Evolutionary conservation across 1,140 invertebrate species (phyloP).

Genomic region (Zophobas morio): DNA sequence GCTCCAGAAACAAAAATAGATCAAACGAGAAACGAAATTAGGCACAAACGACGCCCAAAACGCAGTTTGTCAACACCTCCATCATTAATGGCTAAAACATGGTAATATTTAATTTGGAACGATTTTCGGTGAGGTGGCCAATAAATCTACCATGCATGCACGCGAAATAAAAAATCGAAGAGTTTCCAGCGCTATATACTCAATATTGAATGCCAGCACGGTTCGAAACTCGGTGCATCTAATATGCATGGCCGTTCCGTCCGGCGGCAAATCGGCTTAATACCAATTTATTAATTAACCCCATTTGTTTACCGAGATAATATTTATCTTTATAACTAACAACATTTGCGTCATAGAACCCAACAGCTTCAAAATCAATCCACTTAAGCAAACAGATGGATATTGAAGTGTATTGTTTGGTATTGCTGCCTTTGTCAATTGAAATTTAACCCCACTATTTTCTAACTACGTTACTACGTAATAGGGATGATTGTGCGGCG

Average conservation of each 20-base stretch:
- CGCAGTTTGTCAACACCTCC: no score
- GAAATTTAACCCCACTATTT: neutral
- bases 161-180: no score
- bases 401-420: constrained; percentile 24
- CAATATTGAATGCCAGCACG: no score
- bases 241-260: neutral
- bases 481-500: neutral
- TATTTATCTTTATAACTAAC: constrained; percentile 35
- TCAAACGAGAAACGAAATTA: no score
- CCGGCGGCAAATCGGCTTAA: constrained; percentile 18
- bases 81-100: no score
- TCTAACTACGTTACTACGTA: neutral
- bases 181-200: no score
- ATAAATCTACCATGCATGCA: no score
- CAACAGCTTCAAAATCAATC: constrained; percentile 28
- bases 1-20: no score
- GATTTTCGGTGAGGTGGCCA: no score
- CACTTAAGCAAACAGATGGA: constrained; percentile 31
- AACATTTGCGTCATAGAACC: constrained; percentile 24
- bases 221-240: neutral
- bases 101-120: no score
- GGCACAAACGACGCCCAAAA: no score
- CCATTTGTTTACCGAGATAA: constrained; percentile 33
- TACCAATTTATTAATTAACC: constrained; percentile 26
- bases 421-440: constrained; percentile 14